A percentile compares a stretch with the other conserved stretches of the same genome.
Evolutionary conservation across 1,140 invertebrate genomes (phyloP).

Genomic region (Coelopa frigida): DNA sequence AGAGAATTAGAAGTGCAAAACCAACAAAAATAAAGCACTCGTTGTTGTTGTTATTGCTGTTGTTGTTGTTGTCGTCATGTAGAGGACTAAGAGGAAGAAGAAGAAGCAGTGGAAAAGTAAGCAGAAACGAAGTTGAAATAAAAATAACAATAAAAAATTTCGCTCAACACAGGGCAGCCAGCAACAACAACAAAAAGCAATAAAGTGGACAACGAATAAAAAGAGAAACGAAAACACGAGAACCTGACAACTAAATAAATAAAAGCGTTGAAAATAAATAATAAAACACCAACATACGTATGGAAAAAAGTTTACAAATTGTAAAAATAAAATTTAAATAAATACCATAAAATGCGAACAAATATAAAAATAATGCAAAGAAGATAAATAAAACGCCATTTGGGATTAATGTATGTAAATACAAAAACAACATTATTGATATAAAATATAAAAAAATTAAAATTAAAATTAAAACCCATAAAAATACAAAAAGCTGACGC

Average conservation of each 20-base stretch:
- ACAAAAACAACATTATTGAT: not conserved
- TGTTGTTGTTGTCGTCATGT: not conserved
- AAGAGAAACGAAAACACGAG: no score
- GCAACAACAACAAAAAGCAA: no score
- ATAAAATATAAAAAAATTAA: not conserved
- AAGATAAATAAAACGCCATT: constrained; percentile 2
- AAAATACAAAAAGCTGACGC: not conserved
- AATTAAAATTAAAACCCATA: not conserved
- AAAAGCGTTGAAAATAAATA: constrained; percentile 3
- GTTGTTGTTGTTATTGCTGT: not conserved
- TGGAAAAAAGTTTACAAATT: not conserved
- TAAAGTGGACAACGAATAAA: no score
- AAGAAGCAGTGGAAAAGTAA: no score
- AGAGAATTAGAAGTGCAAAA: constrained; percentile 2
- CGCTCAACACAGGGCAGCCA: no score
- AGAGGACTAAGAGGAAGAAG: constrained; percentile 5
- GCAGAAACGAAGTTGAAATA: no score
- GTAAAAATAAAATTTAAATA: constrained; percentile 3
- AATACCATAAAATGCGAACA: not conserved
- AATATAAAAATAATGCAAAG: not conserved
- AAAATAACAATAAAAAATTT: no score
- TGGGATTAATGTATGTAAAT: no score
- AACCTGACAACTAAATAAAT: no score
- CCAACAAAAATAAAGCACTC: not conserved
- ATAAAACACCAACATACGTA: no score